Base-by-base conservation (phyloP, 2,113 vertebrate species). In the Mustelus asterias region DNA sequence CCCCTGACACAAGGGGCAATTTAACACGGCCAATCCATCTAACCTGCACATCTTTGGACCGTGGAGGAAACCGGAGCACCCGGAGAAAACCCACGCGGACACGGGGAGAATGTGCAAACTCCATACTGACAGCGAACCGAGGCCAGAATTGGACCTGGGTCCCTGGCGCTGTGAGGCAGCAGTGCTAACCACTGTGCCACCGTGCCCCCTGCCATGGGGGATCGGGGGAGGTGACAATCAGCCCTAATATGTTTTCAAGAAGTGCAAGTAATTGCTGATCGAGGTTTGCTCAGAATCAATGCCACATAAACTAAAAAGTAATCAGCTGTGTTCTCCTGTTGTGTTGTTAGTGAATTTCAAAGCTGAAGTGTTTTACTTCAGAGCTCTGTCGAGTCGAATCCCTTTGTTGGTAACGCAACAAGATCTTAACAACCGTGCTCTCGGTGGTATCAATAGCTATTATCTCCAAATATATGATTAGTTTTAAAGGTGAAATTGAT, bases 401-500 rank as follows among this genome's bases (percentile, higher is more conserved):
- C 60, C 72, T 22, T 93, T n/a, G 60, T 93, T 93, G 60, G 67
- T 37, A 37, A 0, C 37, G 60, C 18, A 20, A 37, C 60, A 93
- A 93, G 89, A 93, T 8, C 58, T 37, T 93, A 67, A 93, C 60
- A 37, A 93, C 63, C 10, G 18, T 63, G 65, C 60, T n/a, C 89
- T 67, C 7, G 1, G n/a, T n/a, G 11, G 33, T 65, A 65, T 93
- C 89, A 93, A n/a, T 65, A 63, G 60, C 65, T 67, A 93, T 93
- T 93, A 93, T 65, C 89, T 65, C 89, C 33, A 60, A 41, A 37
- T 65, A 65, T 0, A 65, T 93, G 29, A 93, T 63, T 93, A 93
- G 20, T 93, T 93, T 93, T 65, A 93, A 37, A n/a, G 60, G 60
- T 67, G 60, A 93, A 93, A 93, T 67, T 93, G 33, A 63, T 93